Base-by-base conservation (phyloP, 2,888 invertebrate genomes). In the Fragum whitleyi region DNA sequence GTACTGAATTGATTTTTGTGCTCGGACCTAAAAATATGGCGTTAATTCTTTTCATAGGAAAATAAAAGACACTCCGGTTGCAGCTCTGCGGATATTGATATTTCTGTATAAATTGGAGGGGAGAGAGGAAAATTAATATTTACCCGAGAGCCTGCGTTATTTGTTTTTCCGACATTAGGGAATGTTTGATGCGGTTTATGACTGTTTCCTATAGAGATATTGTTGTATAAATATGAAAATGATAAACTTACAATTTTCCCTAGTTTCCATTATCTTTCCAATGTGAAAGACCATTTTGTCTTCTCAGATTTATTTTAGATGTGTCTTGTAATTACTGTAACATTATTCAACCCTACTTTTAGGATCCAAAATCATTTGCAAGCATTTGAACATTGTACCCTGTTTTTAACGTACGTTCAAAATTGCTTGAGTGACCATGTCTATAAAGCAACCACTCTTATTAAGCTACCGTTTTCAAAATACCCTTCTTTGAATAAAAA, bases 121-220 rank as follows among this genome's bases (percentile, higher is more conserved):
- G n/a, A 42, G 42, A 42, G 67, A 29, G 42, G 67, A 67, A 42
- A 67, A 67, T 67, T 67, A 67, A 67, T 67, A 42, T 67, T 67
- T 67, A 67, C 67, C 67, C 67, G 19, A 11, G 47, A 42, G 67
- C 9, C 67, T 67, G 42, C 42, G 21, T 16, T 67, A 67, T 67
- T 67, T 67, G 67, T 67, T 67, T 67, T 42, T 67, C 67, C 29
- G 42, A 67, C 67, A 42, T 67, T 67, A 67, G 39, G 39, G 36
- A 42, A 67, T 26, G 42, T 42, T 67, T 42, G 67, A 67, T 42
- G 36, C 47, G 36, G 39, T 67, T 42, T 67, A 67, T 67, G 47
- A 23, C 67, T 67, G 42, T 36, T 42, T 67, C 42, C 39, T 67
- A 42, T 67, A 67, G 39, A 42, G 67, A 39, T 36, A 42, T 42